phyloP scores from a whole-genome alignment of 2,888 invertebrate genomes.

The Ennomos quercinarius region DNA sequence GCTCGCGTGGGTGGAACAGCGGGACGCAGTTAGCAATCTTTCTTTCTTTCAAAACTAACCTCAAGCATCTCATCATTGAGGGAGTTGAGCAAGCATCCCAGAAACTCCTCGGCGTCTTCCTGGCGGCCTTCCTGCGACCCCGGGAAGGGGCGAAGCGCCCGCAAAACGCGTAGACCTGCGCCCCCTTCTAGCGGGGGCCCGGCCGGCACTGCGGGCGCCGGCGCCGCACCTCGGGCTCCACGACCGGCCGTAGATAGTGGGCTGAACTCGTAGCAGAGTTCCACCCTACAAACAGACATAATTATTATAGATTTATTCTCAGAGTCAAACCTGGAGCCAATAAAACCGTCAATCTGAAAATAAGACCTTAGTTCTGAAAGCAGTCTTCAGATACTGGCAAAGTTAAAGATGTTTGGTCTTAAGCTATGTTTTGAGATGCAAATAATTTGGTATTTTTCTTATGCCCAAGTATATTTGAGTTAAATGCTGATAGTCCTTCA shows the following conservation, averaged over 20 bases:
- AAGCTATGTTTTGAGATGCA: too few relatives aligned
- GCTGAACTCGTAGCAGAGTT: slow-evolving; percentile 92
- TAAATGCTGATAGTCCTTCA: too few relatives aligned
- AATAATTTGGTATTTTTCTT: too few relatives aligned
- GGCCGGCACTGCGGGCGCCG: slow-evolving; percentile 78
- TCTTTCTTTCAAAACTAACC: slow-evolving; percentile 71
- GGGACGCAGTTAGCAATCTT: too few relatives aligned
- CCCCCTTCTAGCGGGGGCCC: slow-evolving; percentile 96
- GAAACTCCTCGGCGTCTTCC: slow-evolving; percentile 99
- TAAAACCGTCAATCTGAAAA: too few relatives aligned
- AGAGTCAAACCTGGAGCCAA: too few relatives aligned
- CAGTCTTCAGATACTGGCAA: too few relatives aligned
- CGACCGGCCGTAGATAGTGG: slow-evolving; percentile 82
- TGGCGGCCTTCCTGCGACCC: slow-evolving; percentile 93
- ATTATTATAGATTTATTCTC: too few relatives aligned
- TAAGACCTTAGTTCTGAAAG: too few relatives aligned
- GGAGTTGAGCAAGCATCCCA: slow-evolving; percentile 96
- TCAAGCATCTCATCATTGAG: slow-evolving; percentile 99
- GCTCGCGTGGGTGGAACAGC: too few relatives aligned
- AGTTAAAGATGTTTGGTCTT: too few relatives aligned
- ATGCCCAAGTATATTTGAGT: too few relatives aligned
- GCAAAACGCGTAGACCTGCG: slow-evolving; percentile 93
- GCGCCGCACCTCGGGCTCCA: slow-evolving; percentile 71
- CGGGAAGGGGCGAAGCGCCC: slow-evolving; percentile 88
- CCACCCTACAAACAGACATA: slow-evolving; percentile 82